Conservation (phyloP, 2,113 vertebrate species). For the Toxotes chatareus region DNA sequence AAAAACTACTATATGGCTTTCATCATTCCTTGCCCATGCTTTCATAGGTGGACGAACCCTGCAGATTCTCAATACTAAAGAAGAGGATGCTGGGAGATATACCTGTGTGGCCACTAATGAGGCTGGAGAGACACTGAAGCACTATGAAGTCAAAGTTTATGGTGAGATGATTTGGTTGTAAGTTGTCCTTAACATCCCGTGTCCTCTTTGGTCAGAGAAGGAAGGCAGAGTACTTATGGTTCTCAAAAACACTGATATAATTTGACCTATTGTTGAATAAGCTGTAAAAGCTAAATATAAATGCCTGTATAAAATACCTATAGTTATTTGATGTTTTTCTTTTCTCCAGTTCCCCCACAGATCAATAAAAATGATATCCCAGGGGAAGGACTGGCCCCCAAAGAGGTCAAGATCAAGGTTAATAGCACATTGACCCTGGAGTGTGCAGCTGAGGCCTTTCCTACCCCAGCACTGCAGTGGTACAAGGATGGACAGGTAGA, state of each 20-base stretch:
- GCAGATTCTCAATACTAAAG: conserved; percentile 92
- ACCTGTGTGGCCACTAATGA: conserved; percentile 96
- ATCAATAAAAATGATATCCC: conserved; percentile 90
- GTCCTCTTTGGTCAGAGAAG: background rate
- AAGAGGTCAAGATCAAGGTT: conserved; percentile 94
- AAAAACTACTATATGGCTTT: background rate
- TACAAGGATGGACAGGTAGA: conserved; percentile 96
- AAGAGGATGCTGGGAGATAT: conserved; percentile 90
- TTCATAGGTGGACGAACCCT: conserved; percentile 91
- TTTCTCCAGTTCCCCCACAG: conserved; percentile 90
- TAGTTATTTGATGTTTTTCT: conserved; percentile 13
- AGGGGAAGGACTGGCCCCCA: conserved; percentile 87
- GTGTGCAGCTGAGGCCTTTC: conserved; percentile 92
- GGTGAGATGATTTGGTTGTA: conserved; percentile 83
- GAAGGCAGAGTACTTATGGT: background rate
- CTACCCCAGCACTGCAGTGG: conserved; percentile 91
- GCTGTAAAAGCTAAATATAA: background rate
- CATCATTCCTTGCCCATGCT: background rate
- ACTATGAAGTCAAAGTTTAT: conserved; percentile 94
- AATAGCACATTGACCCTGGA: conserved; percentile 92
- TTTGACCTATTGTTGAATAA: background rate
- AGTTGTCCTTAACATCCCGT: background rate
- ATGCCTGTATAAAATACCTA: background rate
- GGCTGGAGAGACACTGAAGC: conserved; percentile 92
- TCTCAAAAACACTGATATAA: background rate